Evolutionary conservation across 2,797 vertebrate species (phyloP).

Genomic region (Scolopax rusticola): DNA sequence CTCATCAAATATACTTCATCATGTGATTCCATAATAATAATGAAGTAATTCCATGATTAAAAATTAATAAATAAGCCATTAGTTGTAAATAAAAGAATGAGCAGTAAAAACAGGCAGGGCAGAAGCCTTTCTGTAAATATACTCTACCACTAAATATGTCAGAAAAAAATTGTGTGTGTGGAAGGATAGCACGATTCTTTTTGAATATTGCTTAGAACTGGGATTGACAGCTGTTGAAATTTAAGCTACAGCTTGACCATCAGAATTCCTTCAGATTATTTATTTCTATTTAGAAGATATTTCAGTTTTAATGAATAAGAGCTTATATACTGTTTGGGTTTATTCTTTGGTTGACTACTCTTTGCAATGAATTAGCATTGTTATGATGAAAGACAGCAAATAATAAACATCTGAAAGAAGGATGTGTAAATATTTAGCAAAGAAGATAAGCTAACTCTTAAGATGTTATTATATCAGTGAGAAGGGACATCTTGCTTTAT

Average conservation of each 20-base stretch:
- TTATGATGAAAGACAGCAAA: neutral
- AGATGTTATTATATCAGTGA: neutral
- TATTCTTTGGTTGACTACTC: neutral
- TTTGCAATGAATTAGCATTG: neutral
- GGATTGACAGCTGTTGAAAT: neutral
- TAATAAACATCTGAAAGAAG: neutral
- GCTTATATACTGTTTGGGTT: neutral
- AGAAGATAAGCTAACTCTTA: neutral
- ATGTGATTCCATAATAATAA: neutral
- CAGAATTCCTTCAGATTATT: neutral
- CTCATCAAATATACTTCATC: neutral
- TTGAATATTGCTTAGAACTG: neutral
- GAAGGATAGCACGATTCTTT: neutral
- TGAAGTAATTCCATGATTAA: neutral
- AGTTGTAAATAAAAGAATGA: neutral
- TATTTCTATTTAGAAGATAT: neutral
- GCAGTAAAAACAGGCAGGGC: neutral
- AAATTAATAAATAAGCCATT: neutral
- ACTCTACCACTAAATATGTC: neutral
- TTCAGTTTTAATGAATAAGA: neutral
- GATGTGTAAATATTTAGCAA: neutral
- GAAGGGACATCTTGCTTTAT: neutral
- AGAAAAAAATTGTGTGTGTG: neutral
- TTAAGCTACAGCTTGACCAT: neutral
- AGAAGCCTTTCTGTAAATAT: neutral